Conservation (phyloP, 2,888 invertebrate genomes). For the Macrosoma leucophasiata region DNA sequence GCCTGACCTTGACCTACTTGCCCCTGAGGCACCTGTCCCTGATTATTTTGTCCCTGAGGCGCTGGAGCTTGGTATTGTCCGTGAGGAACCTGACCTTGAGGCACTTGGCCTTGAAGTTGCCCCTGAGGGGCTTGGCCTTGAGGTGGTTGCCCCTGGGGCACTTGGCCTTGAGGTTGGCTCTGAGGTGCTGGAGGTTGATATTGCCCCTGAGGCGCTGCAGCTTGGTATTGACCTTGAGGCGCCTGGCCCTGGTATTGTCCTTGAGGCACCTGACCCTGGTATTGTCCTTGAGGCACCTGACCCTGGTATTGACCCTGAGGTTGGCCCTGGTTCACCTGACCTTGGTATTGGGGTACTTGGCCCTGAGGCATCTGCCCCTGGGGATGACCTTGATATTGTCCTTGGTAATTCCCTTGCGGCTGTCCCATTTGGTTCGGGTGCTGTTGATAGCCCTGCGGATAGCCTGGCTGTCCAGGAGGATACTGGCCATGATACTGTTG, state of each 20-base stretch:
- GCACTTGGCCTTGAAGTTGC: slow-evolving; percentile 26
- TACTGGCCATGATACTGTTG: slow-evolving; percentile 39
- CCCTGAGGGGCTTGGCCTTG: slow-evolving; percentile 24
- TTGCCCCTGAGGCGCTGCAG: slow-evolving; percentile 22
- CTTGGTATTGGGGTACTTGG: slow-evolving; percentile 23
- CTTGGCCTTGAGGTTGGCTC: slow-evolving; percentile 24
- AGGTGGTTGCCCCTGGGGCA: slow-evolving; percentile 22
- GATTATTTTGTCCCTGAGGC: slow-evolving; percentile 17
- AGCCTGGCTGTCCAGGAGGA: slow-evolving; percentile 31
- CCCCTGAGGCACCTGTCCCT: slow-evolving; percentile 9
- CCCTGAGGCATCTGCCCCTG: slow-evolving; percentile 26
- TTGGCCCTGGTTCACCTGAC: slow-evolving; percentile 10
- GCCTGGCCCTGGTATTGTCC: slow-evolving; percentile 16
- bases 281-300: slow-evolving; percentile 12
- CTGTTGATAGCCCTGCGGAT: slow-evolving; percentile 26
- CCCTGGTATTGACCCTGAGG: slow-evolving; percentile 13
- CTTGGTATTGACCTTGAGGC: slow-evolving; percentile 21
- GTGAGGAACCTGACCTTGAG: slow-evolving; percentile 27
- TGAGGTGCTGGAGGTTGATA: slow-evolving; percentile 20
- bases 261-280: slow-evolving; percentile 12
- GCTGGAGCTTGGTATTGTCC: slow-evolving; percentile 26
- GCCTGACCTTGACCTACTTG: slow-evolving; percentile 12
- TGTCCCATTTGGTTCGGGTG: slow-evolving; percentile 24
- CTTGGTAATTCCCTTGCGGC: slow-evolving; percentile 26
- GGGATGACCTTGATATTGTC: slow-evolving; percentile 30